These are phyloP conservation scores for Gryllus bimaculatus DNA, from an alignment of 1,140 invertebrate species.

Conservation along the genomic window DNA sequence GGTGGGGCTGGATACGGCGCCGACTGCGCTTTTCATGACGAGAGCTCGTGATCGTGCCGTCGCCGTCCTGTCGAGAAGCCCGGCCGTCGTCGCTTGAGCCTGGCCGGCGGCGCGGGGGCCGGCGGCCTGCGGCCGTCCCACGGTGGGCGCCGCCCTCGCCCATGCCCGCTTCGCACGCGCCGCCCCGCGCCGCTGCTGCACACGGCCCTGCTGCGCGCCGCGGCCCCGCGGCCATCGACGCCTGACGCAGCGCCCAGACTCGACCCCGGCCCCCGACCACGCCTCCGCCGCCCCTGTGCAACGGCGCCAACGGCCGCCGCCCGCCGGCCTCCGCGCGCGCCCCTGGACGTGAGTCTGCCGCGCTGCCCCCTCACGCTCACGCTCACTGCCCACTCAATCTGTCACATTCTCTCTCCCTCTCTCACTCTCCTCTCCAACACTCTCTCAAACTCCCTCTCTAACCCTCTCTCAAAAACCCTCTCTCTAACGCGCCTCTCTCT, in stretches of 20 bases:
- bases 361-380: no score
- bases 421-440: no score
- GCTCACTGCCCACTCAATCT: no score
- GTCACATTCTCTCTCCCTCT: no score
- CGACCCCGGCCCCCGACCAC: slow-evolving; percentile 25
- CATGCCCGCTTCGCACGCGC: slow-evolving; percentile 25
- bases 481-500: no score
- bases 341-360: no score
- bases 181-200: slow-evolving; percentile 49
- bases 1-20: slow-evolving; percentile 65
- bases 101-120: slow-evolving; percentile 21
- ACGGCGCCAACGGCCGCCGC: neutral
- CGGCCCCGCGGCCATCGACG: slow-evolving; percentile 36
- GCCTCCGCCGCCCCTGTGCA: neutral
- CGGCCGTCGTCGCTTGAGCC: slow-evolving; percentile 48
- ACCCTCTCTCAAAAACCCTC: no score
- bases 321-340: no score
- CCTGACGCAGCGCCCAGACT: slow-evolving; percentile 23
- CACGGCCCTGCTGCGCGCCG: slow-evolving; percentile 56
- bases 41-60: slow-evolving; percentile 73
- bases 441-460: no score
- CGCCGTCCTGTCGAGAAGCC: slow-evolving; percentile 57
- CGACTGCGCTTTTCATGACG: slow-evolving; percentile 80
- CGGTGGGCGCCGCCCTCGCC: slow-evolving; percentile 39
- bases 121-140: slow-evolving; percentile 35